Evolutionary conservation across 1,140 invertebrate genomes (phyloP).

Genomic region (Habropoda laboriosa): DNA sequence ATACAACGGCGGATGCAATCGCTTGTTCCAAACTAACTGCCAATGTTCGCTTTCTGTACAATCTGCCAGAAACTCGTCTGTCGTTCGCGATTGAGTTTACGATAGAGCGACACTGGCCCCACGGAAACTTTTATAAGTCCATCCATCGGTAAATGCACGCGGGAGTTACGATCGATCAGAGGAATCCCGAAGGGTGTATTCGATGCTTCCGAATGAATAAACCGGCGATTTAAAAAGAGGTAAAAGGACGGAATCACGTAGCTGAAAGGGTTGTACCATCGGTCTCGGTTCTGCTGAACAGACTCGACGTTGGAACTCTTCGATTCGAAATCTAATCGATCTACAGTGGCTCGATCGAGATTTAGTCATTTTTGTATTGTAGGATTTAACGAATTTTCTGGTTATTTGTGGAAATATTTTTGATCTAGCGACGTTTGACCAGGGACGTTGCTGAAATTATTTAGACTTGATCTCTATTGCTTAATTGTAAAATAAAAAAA

Average conservation of each 20-base stretch:
- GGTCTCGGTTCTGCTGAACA: background rate
- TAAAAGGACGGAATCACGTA: background rate
- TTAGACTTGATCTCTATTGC: too few relatives aligned
- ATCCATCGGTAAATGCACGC: slow-evolving; percentile 24
- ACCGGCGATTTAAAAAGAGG: slow-evolving; percentile 14
- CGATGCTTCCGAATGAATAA: slow-evolving; percentile 38
- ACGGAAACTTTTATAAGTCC: slow-evolving; percentile 46
- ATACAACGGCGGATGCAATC: slow-evolving; percentile 31
- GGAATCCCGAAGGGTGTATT: slow-evolving; percentile 37
- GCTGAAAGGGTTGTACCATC: background rate
- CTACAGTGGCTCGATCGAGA: background rate
- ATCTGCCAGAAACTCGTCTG: slow-evolving; percentile 50
- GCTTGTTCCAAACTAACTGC: slow-evolving; percentile 49
- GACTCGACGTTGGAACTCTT: background rate
- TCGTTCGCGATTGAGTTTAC: slow-evolving; percentile 45
- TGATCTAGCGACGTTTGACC: too few relatives aligned
- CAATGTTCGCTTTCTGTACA: slow-evolving; percentile 41
- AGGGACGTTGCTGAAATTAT: too few relatives aligned
- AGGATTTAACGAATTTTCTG: too few relatives aligned
- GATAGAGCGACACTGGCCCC: slow-evolving; percentile 21
- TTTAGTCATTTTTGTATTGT: too few relatives aligned
- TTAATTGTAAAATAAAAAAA: too few relatives aligned
- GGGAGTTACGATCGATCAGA: slow-evolving; percentile 46
- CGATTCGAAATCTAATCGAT: background rate
- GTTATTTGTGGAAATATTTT: too few relatives aligned